Evolutionary conservation across 2,888 invertebrate genomes (phyloP), one percentile per base, ranked within the genome.

Genomic region (Axea sp.): DNA sequence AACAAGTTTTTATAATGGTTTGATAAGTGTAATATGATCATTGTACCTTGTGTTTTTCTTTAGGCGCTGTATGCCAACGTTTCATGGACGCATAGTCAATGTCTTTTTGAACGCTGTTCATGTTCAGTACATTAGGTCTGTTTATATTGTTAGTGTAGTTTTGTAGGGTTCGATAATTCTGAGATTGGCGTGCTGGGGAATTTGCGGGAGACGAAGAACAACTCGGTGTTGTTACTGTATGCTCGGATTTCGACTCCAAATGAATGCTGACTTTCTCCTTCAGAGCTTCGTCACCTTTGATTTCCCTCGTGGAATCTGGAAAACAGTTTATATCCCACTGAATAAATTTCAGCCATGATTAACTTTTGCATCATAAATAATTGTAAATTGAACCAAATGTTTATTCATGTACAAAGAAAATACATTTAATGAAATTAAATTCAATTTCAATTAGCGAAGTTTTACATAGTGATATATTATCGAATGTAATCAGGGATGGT

Each of bases 1-100:
- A n/a, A n/a, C n/a, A n/a, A n/a, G n/a, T n/a, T n/a, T n/a, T n/a
- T n/a, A n/a, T n/a, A n/a, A n/a, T n/a, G n/a, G n/a, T n/a, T n/a
- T n/a, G n/a, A n/a, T n/a, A n/a, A n/a, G n/a, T n/a, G n/a, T n/a
- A n/a, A n/a, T n/a, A n/a, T n/a, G n/a, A n/a, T n/a, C n/a, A n/a
- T n/a, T 8, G 14, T 59, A 90, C 91, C 88, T 90, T 89, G 82
- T 90, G 90, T 79, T 91, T 91, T 77, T 91, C 91, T 78, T 91
- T 88, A 0, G 91, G 90, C 4, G 91, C 89, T 2, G 91, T 91
- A 78, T 91, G 90, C 86, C 90, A 91, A 49, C 90, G 88, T 82
- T 90, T 91, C 78, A 89, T 84, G 75, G 88, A 88, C 14, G 88
- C 86, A 67, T 88, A 88, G 80, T 90, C 89, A 75, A 84, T 81